These are phyloP conservation scores for Acleris laterana DNA, from an alignment of 2,888 invertebrate species.

Conservation along the genomic window DNA sequence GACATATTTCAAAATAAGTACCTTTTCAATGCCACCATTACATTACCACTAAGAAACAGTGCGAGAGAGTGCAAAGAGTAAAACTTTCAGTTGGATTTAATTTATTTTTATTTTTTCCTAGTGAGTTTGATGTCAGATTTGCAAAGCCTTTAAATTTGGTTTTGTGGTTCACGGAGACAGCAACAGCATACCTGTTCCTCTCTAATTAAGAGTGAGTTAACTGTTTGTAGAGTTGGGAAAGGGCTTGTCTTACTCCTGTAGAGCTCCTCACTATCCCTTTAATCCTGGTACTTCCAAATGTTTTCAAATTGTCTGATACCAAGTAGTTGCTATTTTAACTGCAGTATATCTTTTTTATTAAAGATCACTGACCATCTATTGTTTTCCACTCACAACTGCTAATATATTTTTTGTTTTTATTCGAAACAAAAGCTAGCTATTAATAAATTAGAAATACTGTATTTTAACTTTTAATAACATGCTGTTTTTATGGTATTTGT, in stretches of 20 bases:
- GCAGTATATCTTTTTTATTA: neutral
- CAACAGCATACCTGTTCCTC: constrained; percentile 43
- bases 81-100: constrained; percentile 29
- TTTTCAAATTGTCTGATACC: constrained; percentile 1
- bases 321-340: neutral
- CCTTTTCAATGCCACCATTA: no score
- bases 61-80: neutral
- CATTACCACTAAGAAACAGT: neutral
- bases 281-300: constrained; percentile 7
- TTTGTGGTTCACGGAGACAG: constrained; percentile 54
- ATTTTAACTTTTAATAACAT: no score
- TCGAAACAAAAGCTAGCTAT: no score
- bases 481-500: no score
- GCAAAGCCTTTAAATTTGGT: constrained; percentile 53
- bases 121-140: constrained; percentile 62
- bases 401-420: no score
- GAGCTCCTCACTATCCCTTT: constrained; percentile 45
- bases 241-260: constrained; percentile 32
- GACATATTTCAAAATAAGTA: no score
- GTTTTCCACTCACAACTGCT: no score
- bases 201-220: constrained; percentile 56
- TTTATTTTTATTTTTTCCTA: constrained; percentile 55
- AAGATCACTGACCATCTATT: neutral
- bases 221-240: constrained; percentile 43
- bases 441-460: no score